Evolutionary conservation across 2,797 vertebrate genomes (phyloP).

Genomic region (Micromesistius poutassou): DNA sequence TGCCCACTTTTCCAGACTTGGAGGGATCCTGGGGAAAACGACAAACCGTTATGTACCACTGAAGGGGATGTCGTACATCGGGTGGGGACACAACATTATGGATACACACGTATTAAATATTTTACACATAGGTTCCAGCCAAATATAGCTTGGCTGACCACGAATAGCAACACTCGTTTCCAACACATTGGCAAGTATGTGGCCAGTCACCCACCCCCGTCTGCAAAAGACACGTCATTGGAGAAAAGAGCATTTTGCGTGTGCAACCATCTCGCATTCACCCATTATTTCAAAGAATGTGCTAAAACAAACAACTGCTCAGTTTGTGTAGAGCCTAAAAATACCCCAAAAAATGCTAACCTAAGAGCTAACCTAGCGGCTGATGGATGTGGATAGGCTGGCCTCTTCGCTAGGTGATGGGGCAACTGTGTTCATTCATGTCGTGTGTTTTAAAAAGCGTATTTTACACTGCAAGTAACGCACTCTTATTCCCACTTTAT

Average conservation of each 20-base stretch:
- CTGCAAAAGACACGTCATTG: not conserved
- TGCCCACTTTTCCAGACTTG: slow-evolving; percentile 76
- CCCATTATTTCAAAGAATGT: not conserved
- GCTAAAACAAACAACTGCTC: not conserved
- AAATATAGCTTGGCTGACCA: slow-evolving; percentile 47
- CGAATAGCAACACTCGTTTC: slow-evolving; percentile 23
- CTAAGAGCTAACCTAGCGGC: slow-evolving; percentile 47
- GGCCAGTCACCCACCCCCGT: not conserved
- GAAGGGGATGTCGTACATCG: not conserved
- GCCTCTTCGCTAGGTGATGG: slow-evolving; percentile 33
- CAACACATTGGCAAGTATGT: slow-evolving; percentile 33
- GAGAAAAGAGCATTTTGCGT: not conserved
- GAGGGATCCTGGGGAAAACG: slow-evolving; percentile 62
- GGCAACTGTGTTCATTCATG: slow-evolving; percentile 20
- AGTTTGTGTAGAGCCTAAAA: not conserved
- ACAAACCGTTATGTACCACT: not conserved
- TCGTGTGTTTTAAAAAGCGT: no score
- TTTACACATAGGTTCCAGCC: slow-evolving; percentile 25
- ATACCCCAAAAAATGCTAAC: not conserved
- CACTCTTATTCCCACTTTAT: slow-evolving; percentile 1
- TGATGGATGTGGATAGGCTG: slow-evolving; percentile 41
- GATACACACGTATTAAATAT: not conserved
- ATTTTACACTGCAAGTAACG: no score
- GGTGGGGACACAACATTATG: no score
- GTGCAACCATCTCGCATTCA: not conserved